These are phyloP conservation scores for Liparis tanakae DNA, from an alignment of 2,797 vertebrate species.

Conservation along the genomic window DNA sequence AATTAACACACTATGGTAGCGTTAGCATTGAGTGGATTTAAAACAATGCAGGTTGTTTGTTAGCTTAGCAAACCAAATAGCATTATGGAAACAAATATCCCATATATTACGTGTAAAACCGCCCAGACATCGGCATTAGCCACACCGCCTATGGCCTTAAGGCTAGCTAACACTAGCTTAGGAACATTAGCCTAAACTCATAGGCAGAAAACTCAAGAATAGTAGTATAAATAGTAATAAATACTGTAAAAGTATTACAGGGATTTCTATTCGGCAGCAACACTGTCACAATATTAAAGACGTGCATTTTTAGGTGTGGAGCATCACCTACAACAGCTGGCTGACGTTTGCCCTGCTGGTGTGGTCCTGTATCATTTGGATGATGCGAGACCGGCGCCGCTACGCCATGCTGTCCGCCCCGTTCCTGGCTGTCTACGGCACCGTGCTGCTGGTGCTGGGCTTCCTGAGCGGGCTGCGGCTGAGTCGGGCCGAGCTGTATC, in stretches of 20 bases:
- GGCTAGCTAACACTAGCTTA: neutral
- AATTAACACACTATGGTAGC: neutral
- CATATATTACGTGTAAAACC: neutral
- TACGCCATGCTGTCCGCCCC: conserved; percentile 88
- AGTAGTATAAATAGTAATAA: too few species aligned
- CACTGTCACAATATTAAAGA: neutral
- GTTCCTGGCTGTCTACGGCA: conserved; percentile 85
- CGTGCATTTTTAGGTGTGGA: conserved; percentile 76
- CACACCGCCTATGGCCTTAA: neutral
- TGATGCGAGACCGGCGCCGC: conserved; percentile 80
- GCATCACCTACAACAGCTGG: conserved; percentile 84
- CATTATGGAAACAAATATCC: neutral
- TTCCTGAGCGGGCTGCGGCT: conserved; percentile 83
- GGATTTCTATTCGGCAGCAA: neutral
- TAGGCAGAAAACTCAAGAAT: neutral
- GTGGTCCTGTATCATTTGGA: conserved; percentile 86
- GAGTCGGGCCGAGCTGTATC: conserved; percentile 81
- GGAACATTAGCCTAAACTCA: neutral
- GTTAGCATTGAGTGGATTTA: neutral
- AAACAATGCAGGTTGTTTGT: neutral
- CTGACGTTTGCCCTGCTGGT: conserved; percentile 82
- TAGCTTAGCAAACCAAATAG: neutral
- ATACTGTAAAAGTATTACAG: neutral
- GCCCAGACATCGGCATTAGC: neutral
- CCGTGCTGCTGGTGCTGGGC: conserved; percentile 82